A percentile compares a stretch with the other conserved stretches of the same genome.
Evolutionary conservation across 2,888 invertebrate genomes (phyloP).

Genomic region (Lymantria dispar): DNA sequence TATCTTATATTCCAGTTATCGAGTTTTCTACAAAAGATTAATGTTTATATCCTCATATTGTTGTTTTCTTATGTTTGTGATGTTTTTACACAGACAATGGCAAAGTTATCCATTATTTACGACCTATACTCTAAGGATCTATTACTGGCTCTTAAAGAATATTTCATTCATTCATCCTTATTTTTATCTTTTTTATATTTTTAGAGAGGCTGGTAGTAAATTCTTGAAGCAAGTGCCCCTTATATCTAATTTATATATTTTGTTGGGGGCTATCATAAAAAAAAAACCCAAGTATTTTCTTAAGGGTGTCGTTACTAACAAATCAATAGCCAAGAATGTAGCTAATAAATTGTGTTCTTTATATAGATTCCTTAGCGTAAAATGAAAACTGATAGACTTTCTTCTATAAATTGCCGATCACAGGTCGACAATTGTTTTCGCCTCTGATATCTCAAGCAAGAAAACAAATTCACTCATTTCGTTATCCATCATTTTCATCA

Average conservation of each 20-base stretch:
- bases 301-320: constrained; percentile 10
- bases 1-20: no score
- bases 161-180: not conserved
- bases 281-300: constrained; percentile 8
- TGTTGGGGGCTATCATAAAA: constrained; percentile 1
- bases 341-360: constrained; percentile 37
- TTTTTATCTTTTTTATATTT: not conserved
- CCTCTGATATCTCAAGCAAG: constrained; percentile 41
- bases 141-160: not conserved
- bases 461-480: constrained; percentile 30
- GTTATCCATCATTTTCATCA: constrained; percentile 14
- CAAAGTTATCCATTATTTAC: not conserved
- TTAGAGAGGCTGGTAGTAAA: not conserved
- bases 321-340: constrained; percentile 5
- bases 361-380: constrained; percentile 35
- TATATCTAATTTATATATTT: constrained; percentile 1
- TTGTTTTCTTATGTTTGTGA: no score
- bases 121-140: not conserved
- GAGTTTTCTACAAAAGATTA: no score
- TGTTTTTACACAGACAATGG: not conserved
- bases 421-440: constrained; percentile 41
- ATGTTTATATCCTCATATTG: no score
- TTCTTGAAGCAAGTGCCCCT: not conserved
- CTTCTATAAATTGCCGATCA: constrained; percentile 46
- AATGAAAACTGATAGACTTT: constrained; percentile 41